Percentiles rank a stretch among this genome's conserved stretches.
Evolutionary conservation across 2,888 invertebrate species (phyloP).

Genomic region (Cotesia congregata): DNA sequence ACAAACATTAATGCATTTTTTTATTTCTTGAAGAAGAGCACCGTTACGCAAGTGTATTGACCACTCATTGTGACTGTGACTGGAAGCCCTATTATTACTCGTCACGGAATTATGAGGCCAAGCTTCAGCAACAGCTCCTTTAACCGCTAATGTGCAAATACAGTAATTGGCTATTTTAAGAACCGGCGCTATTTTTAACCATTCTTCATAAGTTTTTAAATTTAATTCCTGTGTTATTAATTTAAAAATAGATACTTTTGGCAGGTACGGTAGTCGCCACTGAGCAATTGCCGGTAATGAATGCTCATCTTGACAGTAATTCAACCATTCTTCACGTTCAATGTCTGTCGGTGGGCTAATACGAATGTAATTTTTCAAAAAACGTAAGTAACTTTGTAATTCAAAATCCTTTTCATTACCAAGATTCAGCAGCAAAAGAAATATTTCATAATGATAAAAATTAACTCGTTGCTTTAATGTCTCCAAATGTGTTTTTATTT

Average conservation of each 20-base stretch:
- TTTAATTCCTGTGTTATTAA: constrained; percentile 67
- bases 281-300: constrained; percentile 70
- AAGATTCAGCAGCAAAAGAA: constrained; percentile 69
- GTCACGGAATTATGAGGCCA: constrained; percentile 46
- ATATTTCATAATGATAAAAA: constrained; percentile 73
- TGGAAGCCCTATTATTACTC: constrained; percentile 37
- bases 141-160: constrained; percentile 72
- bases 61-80: constrained; percentile 50
- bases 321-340: constrained; percentile 72
- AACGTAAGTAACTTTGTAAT: constrained; percentile 56
- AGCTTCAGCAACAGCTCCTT: constrained; percentile 66
- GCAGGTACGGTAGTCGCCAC: constrained; percentile 71
- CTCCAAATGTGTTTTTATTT: constrained; percentile 55
- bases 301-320: constrained; percentile 67
- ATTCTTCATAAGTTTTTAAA: constrained; percentile 70
- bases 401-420: constrained; percentile 55
- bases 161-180: constrained; percentile 69
- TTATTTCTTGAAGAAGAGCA: constrained; percentile 57
- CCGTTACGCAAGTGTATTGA: constrained; percentile 53
- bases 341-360: constrained; percentile 64
- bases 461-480: constrained; percentile 63
- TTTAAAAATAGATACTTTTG: constrained; percentile 43
- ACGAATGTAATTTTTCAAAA: constrained; percentile 61
- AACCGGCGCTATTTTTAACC: constrained; percentile 70
- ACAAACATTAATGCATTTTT: constrained; percentile 56